Evolutionary conservation across 2,113 vertebrate species (phyloP).

Genomic region (Macrotis lagotis): DNA sequence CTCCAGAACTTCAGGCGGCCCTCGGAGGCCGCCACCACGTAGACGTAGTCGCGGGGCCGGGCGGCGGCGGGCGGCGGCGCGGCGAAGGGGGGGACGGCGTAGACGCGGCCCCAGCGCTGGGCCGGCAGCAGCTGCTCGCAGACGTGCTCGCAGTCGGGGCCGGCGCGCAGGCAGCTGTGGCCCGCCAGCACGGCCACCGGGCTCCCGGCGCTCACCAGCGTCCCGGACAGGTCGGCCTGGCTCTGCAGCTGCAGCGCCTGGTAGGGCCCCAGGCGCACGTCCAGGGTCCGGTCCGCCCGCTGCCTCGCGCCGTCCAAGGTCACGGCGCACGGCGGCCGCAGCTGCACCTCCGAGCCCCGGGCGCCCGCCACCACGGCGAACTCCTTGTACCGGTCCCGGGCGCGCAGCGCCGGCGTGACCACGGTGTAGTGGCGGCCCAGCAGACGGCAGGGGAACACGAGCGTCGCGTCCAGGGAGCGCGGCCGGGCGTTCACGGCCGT

Average conservation of each 20-base stretch:
- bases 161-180: conserved; percentile 78
- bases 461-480: conserved; percentile 73
- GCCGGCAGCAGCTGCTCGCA: conserved; percentile 81
- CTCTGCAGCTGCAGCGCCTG: conserved; percentile 79
- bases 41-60: conserved; percentile 66
- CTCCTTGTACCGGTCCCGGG: conserved; percentile 57
- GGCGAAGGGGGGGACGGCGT: conserved; percentile 66
- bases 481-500: conserved; percentile 74
- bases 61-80: conserved; percentile 37
- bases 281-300: neutral
- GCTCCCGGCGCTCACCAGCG: conserved; percentile 68
- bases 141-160: conserved; percentile 82
- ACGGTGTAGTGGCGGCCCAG: conserved; percentile 82
- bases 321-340: conserved; percentile 53
- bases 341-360: conserved; percentile 70
- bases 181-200: conserved; percentile 80
- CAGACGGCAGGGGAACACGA: conserved; percentile 74
- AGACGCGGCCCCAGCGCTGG: conserved; percentile 78
- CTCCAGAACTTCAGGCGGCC: conserved; percentile 60
- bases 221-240: conserved; percentile 55
- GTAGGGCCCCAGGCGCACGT: conserved; percentile 72
- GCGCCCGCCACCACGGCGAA: conserved; percentile 79
- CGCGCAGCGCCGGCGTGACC: conserved; percentile 67
- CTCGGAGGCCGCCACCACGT: conserved; percentile 69
- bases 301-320: conserved; percentile 52